These are phyloP conservation scores for Oxystoma pomonae DNA, from an alignment of 2,888 invertebrate species.

Conservation along the genomic window DNA sequence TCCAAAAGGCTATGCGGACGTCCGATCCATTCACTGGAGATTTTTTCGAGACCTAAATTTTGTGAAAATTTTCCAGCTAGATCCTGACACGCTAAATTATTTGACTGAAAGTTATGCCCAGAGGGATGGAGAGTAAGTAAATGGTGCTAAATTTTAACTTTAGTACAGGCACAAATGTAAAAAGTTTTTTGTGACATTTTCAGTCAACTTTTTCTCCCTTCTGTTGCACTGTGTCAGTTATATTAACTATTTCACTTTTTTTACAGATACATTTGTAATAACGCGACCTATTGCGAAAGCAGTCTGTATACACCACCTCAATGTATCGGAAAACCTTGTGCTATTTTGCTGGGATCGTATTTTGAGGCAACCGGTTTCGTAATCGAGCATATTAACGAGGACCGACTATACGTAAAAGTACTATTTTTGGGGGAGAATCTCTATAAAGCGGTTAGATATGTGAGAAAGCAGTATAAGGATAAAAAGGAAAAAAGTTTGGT, in stretches of 20 bases:
- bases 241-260: too few species aligned
- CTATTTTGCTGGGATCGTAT: slow-evolving; percentile 51
- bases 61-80: slow-evolving; percentile 50
- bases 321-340: slow-evolving; percentile 49
- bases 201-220: too few species aligned
- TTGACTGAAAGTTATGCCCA: slow-evolving; percentile 2
- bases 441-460: slow-evolving; percentile 40
- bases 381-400: slow-evolving; percentile 56
- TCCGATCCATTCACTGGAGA: slow-evolving; percentile 49
- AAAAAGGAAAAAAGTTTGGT: slow-evolving; percentile 20
- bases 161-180: background rate
- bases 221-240: too few species aligned
- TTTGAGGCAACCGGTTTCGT: slow-evolving; percentile 54
- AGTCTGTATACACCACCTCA: slow-evolving; percentile 58
- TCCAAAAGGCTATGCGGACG: slow-evolving; percentile 11
- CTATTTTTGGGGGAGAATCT: slow-evolving; percentile 65
- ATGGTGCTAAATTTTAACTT: background rate
- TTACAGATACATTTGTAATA: slow-evolving; percentile 50
- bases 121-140: slow-evolving; percentile 21
- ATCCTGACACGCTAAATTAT: slow-evolving; percentile 17
- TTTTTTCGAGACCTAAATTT: slow-evolving; percentile 49
- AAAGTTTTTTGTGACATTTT: too few species aligned
- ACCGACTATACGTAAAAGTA: slow-evolving; percentile 60
- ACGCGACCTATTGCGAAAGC: slow-evolving; percentile 46
- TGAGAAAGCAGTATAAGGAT: slow-evolving; percentile 42